A percentile compares a stretch with the other conserved stretches of the same genome.
Evolutionary conservation across 2,797 vertebrate species (phyloP).

Genomic region (Clarias pachynema): DNA sequence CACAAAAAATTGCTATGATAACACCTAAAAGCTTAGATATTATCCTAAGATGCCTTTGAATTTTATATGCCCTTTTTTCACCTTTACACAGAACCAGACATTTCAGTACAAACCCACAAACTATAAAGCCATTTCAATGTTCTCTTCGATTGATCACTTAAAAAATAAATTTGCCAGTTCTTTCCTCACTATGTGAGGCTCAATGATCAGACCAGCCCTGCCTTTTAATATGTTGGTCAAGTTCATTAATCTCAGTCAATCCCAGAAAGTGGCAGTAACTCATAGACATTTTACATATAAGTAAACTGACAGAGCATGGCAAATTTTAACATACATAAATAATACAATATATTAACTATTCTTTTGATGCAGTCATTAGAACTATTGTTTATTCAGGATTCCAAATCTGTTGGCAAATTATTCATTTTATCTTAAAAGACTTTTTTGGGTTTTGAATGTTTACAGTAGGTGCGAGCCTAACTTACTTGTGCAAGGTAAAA

Average conservation of each 20-base stretch:
- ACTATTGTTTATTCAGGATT: not conserved
- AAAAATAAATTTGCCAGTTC: not conserved
- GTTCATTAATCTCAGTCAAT: not conserved
- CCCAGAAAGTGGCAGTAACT: not conserved
- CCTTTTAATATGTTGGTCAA: not conserved
- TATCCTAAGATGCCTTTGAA: not conserved
- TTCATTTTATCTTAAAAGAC: not conserved
- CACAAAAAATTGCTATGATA: not conserved
- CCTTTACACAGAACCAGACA: not conserved
- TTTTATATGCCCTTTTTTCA: constrained; percentile 1
- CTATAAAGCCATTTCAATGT: constrained; percentile 1
- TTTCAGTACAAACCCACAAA: not conserved
- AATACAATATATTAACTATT: not conserved
- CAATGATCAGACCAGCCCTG: not conserved
- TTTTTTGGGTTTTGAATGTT: not conserved
- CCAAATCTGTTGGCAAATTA: not conserved
- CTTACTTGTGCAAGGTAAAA: constrained; percentile 2
- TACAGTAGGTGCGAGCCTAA: not conserved
- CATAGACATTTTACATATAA: not conserved
- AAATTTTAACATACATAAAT: not conserved
- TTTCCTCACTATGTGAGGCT: not conserved
- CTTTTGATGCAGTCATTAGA: not conserved
- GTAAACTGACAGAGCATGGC: not conserved
- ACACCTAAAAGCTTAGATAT: not conserved
- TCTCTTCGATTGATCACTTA: not conserved